Percentiles rank a stretch among this genome's conserved stretches.
These are phyloP conservation scores for Parazoanthus swiftii DNA, from an alignment of 92 coral and sea anemone species.

Conservation along the genomic window DNA sequence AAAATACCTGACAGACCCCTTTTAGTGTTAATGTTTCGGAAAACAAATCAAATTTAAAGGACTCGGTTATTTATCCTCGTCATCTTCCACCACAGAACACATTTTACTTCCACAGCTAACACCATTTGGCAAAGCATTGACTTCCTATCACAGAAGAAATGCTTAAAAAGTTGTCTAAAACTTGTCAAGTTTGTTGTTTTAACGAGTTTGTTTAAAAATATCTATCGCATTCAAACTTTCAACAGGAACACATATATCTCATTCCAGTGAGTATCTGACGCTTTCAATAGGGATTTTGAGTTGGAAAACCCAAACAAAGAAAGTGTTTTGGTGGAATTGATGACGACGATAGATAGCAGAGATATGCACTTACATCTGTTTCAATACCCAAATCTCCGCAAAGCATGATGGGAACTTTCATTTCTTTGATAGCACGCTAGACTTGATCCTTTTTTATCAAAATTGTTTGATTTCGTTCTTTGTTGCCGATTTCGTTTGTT, in stretches of 20 bases:
- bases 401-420: neutral
- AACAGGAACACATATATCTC: too few species aligned
- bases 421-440: neutral
- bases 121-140: neutral
- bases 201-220: too few species aligned
- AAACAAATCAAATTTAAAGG: too few species aligned
- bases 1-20: neutral
- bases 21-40: too few species aligned
- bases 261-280: too few species aligned
- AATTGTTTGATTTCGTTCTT: too few species aligned
- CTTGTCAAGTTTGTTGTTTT: neutral
- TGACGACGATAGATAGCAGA: neutral
- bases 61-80: neutral
- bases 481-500: too few species aligned
- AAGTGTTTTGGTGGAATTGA: neutral
- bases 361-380: neutral
- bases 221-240: neutral
- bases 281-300: neutral
- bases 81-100: neutral
- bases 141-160: neutral
- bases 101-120: neutral
- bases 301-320: neutral
- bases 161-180: too few species aligned
- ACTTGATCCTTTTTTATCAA: too few species aligned
- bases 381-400: neutral